Percentiles rank a stretch among this genome's conserved stretches.
Conservation (phyloP, 2,113 vertebrate species). For the Lates calcarifer region DNA sequence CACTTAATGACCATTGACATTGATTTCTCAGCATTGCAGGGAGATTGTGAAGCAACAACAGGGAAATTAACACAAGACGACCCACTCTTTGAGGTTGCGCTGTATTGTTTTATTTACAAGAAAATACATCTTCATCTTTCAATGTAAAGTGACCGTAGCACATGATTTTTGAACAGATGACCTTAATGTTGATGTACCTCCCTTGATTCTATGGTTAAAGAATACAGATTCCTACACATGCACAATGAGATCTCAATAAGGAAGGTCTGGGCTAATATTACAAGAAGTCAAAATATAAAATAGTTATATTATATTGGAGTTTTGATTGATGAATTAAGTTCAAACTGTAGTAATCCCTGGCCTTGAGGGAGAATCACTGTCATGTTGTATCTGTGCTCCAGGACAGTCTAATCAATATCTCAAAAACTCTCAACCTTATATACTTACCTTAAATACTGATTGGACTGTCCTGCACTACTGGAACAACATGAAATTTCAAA, state of each 20-base stretch:
- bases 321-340: constrained; percentile 7
- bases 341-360: constrained; percentile 29
- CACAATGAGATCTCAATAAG: constrained; percentile 27
- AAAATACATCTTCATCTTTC: constrained; percentile 77
- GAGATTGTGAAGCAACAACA: neutral
- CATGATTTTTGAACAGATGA: constrained; percentile 51
- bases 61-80: neutral
- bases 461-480: neutral
- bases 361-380: constrained; percentile 26
- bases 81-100: constrained; percentile 38
- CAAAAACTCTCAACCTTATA: neutral
- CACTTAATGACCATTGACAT: neutral
- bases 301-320: neutral
- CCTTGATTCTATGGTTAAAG: constrained; percentile 40
- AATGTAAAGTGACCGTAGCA: constrained; percentile 61
- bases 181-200: constrained; percentile 23
- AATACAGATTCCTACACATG: constrained; percentile 54
- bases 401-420: constrained; percentile 5
- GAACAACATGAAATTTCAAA: neutral
- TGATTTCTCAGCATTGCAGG: neutral
- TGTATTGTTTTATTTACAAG: constrained; percentile 75
- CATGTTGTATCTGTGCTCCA: constrained; percentile 18
- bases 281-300: constrained; percentile 42
- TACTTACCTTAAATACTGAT: constrained; percentile 13
- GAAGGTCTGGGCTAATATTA: constrained; percentile 23